Evolutionary conservation across 2,113 vertebrate species (phyloP).

Genomic region (Phyllostomus discolor): DNA sequence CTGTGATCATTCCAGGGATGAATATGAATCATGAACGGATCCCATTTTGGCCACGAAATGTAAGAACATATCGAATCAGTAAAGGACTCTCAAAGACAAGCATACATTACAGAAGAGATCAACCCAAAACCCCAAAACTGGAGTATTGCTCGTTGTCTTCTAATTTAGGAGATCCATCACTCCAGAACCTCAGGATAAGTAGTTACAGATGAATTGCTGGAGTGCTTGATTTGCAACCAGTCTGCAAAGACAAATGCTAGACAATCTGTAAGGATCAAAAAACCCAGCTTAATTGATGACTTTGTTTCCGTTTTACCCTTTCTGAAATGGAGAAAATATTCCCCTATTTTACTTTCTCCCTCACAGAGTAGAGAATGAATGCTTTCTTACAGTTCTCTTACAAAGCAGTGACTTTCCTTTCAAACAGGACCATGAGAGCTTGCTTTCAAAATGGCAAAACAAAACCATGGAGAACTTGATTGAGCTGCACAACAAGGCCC

Average conservation of each 20-base stretch:
- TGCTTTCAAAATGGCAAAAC: constrained; percentile 93
- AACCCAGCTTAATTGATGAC: neutral
- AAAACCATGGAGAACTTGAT: constrained; percentile 92
- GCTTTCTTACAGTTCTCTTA: neutral
- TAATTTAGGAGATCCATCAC: neutral
- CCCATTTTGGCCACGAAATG: constrained; percentile 88
- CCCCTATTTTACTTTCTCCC: neutral
- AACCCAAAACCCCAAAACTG: neutral
- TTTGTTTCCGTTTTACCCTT: neutral
- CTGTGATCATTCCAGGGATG: constrained; percentile 97
- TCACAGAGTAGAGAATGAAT: too few species aligned
- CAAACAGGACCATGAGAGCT: constrained; percentile 90
- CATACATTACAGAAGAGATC: neutral
- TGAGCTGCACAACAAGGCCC: constrained; percentile 96
- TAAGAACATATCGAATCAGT: constrained; percentile 17
- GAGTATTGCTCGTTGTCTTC: neutral
- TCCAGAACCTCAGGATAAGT: neutral
- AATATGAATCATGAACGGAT: constrained; percentile 93
- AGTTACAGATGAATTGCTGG: neutral
- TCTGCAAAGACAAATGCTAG: neutral
- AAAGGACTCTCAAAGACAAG: neutral
- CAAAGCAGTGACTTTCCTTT: constrained; percentile 16
- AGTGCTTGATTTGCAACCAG: neutral
- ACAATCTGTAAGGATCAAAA: neutral
- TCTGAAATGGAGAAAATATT: neutral